Base-by-base conservation (phyloP, 1,140 invertebrate species). In the Caerostris extrusa region DNA sequence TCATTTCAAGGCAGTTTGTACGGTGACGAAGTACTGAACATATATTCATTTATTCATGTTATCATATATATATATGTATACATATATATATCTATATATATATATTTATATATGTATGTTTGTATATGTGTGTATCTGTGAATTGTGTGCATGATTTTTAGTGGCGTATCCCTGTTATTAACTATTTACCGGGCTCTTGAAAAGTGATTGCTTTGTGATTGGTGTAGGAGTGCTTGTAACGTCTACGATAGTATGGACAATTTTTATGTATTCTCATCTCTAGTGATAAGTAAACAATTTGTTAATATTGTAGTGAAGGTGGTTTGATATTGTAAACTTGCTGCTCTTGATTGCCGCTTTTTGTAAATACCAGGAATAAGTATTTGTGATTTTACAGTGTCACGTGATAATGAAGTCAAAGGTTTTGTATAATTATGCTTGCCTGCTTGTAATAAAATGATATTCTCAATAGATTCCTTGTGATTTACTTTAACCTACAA, bases 361-460 rank as follows among this genome's bases (percentile, higher is more conserved):
- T 94, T 94, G 93, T 94, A 94, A 90, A 94, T 90, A 94, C 83
- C 61, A 90, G 87, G 56, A 94, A 90, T 90, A 90, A 71, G 88
- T 94, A 90, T 85, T 94, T 94, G 93, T 94, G 88, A 90, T 93
- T 93, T 93, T 71, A 90, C 93, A 94, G 61, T 89, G 92, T 93
- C 92, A 89, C 81, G 60, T 85, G 60, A 94, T 88, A 55, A 83
- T 67, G 88, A 94, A 71, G 77, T 94, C 71, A 91, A 90, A 91
- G 83, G 85, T 94, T 94, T 94, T 94, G 94, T 94, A 94, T 94
- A 81, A 94, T 91, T 94, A 94, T 94, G 90, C 90, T 91, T 94
- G 89, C 87, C 94, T 94, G 94, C 94, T 94, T 94, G 94, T 94
- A 94, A 94, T 94, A 94, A 94, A 94, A 94, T 83, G 90, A 91